phyloP scores from a whole-genome alignment of 2,888 invertebrate genomes.

The Megamerina dolium region DNA sequence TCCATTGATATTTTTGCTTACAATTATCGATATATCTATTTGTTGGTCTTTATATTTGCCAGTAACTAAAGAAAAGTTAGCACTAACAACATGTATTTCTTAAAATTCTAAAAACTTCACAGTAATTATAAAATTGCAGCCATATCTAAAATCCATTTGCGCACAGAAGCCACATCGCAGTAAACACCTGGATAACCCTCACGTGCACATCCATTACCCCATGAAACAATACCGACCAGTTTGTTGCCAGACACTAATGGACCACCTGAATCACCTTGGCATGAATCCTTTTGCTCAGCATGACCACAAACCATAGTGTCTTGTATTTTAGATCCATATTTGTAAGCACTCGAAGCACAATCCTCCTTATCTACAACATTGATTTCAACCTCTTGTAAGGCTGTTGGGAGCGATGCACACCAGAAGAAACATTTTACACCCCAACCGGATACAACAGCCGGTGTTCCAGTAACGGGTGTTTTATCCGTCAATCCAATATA shows the following conservation, averaged over 20 bases:
- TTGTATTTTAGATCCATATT: conserved; percentile 26
- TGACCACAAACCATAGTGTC: conserved; percentile 39
- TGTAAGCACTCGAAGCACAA: conserved; percentile 20
- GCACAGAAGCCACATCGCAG: conserved; percentile 30
- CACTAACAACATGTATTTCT: too few species aligned
- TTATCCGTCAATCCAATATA: conserved; percentile 29
- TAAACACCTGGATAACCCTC: conserved; percentile 44
- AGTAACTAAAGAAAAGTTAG: too few species aligned
- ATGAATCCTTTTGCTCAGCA: conserved; percentile 37
- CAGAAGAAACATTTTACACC: conserved; percentile 35
- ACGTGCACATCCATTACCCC: conserved; percentile 42
- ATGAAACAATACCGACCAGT: conserved; percentile 45
- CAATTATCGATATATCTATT: too few species aligned
- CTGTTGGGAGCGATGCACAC: conserved; percentile 11
- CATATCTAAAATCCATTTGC: conserved; percentile 27
- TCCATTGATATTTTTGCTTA: too few species aligned
- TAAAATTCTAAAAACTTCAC: too few species aligned
- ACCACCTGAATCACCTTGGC: conserved; percentile 49
- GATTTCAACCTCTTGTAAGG: conserved; percentile 27
- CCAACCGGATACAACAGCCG: conserved; percentile 43
- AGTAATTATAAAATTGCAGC: conserved; percentile 21
- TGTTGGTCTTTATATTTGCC: too few species aligned
- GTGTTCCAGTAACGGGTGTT: conserved; percentile 31
- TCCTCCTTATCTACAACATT: conserved; percentile 21
- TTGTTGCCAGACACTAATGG: conserved; percentile 33